Conservation (phyloP, 2,888 invertebrate species). For the Pinctada fucata region DNA sequence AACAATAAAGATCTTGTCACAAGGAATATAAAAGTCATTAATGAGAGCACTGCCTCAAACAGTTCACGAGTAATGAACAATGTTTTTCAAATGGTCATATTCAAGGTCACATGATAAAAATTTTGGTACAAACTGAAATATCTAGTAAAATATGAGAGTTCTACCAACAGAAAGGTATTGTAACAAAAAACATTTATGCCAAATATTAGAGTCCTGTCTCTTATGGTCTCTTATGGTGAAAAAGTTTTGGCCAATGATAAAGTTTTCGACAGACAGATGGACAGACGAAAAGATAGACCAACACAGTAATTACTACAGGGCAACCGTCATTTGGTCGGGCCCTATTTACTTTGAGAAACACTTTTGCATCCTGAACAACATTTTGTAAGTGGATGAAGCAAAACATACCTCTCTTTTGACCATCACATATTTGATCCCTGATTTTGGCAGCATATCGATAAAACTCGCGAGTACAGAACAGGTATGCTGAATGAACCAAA, state of each 20-base stretch:
- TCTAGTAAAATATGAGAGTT: not conserved
- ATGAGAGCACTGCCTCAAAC: too few relatives aligned
- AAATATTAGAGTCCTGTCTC: not conserved
- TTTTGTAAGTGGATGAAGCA: too few relatives aligned
- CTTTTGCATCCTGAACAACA: too few relatives aligned
- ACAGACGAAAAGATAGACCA: not conserved
- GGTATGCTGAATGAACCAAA: slow-evolving; percentile 63
- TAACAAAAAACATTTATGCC: not conserved
- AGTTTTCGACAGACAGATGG: not conserved
- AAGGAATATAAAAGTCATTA: too few relatives aligned
- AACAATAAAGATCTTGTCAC: too few relatives aligned
- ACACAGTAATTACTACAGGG: too few relatives aligned
- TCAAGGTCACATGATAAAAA: too few relatives aligned
- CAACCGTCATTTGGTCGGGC: too few relatives aligned
- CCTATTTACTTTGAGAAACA: too few relatives aligned
- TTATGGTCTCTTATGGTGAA: not conserved
- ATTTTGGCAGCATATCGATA: slow-evolving; percentile 57
- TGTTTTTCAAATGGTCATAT: too few relatives aligned
- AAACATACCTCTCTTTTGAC: slow-evolving; percentile 63
- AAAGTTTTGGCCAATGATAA: not conserved
- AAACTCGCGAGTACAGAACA: slow-evolving; percentile 52
- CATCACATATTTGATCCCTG: slow-evolving; percentile 55
- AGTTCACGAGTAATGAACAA: too few relatives aligned
- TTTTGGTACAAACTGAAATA: too few relatives aligned
- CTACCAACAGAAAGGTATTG: not conserved